Conservation (phyloP, 1,140 invertebrate species). For the Drosophila ogumai region DNA sequence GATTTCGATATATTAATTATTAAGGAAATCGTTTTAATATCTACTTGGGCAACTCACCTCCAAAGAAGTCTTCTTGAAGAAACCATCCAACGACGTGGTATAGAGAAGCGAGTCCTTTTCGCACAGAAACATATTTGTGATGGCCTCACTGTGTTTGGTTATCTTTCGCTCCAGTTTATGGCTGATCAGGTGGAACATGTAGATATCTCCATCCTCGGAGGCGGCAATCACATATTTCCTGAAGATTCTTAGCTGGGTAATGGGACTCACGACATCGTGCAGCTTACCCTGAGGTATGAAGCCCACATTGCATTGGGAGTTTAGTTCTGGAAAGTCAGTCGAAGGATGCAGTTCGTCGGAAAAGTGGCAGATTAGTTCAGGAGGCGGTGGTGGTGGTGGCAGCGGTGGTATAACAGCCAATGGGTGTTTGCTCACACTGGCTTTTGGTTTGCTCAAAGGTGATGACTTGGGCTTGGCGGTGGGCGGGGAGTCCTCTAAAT, state of each 20-base stretch:
- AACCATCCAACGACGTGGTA: slow-evolving; percentile 79
- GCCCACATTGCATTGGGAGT: slow-evolving; percentile 8
- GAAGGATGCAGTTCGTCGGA: slow-evolving; percentile 31
- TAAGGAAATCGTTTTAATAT: neutral
- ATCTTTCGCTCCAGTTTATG: slow-evolving; percentile 85
- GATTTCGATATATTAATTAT: neutral
- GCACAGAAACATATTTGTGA: slow-evolving; percentile 74
- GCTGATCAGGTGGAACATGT: slow-evolving; percentile 85
- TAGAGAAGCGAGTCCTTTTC: slow-evolving; percentile 57
- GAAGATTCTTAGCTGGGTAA: slow-evolving; percentile 71
- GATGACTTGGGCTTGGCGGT: slow-evolving; percentile 15
- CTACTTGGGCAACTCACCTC: slow-evolving; percentile 44
- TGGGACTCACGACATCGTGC: slow-evolving; percentile 51
- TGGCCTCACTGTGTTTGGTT: slow-evolving; percentile 78
- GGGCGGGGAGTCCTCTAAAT: neutral
- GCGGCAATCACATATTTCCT: slow-evolving; percentile 84
- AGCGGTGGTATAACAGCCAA: slow-evolving; percentile 63
- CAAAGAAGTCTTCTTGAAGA: slow-evolving; percentile 72
- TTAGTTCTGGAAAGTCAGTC: neutral
- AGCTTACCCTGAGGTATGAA: slow-evolving; percentile 57
- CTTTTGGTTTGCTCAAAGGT: slow-evolving; percentile 18
- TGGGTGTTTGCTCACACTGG: slow-evolving; percentile 20
- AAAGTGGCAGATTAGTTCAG: slow-evolving; percentile 41
- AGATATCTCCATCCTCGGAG: slow-evolving; percentile 86
- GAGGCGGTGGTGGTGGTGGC: slow-evolving; percentile 60